Base-by-base conservation (phyloP, 2,888 invertebrate genomes). In the Rhagonycha fulva region DNA sequence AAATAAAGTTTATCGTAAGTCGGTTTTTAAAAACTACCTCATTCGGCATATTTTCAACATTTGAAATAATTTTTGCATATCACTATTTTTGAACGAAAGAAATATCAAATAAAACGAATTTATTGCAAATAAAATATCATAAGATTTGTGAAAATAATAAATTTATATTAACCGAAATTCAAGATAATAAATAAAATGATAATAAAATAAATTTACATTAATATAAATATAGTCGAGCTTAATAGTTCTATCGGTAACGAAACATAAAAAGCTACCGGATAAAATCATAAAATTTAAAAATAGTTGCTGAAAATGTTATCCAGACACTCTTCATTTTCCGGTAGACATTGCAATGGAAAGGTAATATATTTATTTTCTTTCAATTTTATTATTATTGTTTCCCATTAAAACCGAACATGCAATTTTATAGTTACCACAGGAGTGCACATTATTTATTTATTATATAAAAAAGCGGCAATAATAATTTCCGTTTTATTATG, bases 331-430 rank as follows among this genome's bases (percentile, higher is more conserved):
- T 82, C 83, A 14, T 71, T 83, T 60, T 82, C 83, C 68, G 83
- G 78, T 76, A 80, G 83, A 77, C 83, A 83, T 71, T 78, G 81
- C 76, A 83, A 83, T 79, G 83, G 83, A 74, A 83, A 83, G 82
- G 83, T 83, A 80, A 82, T 82, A 71, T 32, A 19, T 11, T 12
- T 32, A 19, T 11, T 12, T 62, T 19, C 4, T 61, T 47, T 77
- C 26, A 28, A 61, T 23, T 70, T 19, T 24, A 26, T 28, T 9
- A 2, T 2, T 28, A 7, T 28, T 28, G 2, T 9, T 28, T 28
- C 2, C 9, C 19, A 19, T 19, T 19, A 19, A 19, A 19, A 19
- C 19, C 1, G 19, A 19, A 19, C 19, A 19, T 19, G 19, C 19
- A 19, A 19, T 19, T 19, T 19, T 19, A 19, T 19, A 19, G 1